Evolutionary conservation across 2,888 invertebrate genomes (phyloP), one percentile per base, ranked within the genome.

Genomic region (Drosophila leonis): DNA sequence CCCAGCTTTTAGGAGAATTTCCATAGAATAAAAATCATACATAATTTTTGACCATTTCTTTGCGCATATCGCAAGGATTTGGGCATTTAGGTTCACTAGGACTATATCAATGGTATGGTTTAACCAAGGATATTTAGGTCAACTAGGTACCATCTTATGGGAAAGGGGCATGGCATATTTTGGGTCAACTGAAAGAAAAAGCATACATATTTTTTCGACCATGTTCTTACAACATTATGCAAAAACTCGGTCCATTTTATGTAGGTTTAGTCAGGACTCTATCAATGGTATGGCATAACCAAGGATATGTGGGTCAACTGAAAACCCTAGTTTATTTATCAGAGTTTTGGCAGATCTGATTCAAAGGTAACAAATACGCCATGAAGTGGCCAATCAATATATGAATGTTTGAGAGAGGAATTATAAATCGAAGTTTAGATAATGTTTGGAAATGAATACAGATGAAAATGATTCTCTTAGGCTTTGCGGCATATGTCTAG

Each of bases 401-500:
- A 18, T 42, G 20, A 20, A 7, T 42, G 12, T 42, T 41, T 18
- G 20, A 20, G 42, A 42, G 20, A 42, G 20, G 42, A 42, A 20
- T 2, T 42, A 24, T 6, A 20, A 24, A 24, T 44, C 2, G 6
- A 13, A 44, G 7, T 24, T 24, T 44, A 24, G 13, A 13, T 44
- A 9, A 42, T 46, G 2, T 33, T 33, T 51, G 12, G 13, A 20
- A 51, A 20, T 20, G 18, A 41, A 20, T 20, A 15, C 4, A 13
- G 0, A 29, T 35, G 4, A 12, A 37, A 39, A 33, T n/a, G n/a
- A 29, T 29, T 37, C 35, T 13, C 9, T 46, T 33, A 37, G 64
- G 61, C 71, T 49, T 76, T 75, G 76, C 57, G 10, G 18, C 33
- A 62, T 1, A 49, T 54, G 71, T 75, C 74, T 65, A 49, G 39